phyloP scores from a whole-genome alignment of 1,140 invertebrate genomes.

The Lucilia sericata region DNA sequence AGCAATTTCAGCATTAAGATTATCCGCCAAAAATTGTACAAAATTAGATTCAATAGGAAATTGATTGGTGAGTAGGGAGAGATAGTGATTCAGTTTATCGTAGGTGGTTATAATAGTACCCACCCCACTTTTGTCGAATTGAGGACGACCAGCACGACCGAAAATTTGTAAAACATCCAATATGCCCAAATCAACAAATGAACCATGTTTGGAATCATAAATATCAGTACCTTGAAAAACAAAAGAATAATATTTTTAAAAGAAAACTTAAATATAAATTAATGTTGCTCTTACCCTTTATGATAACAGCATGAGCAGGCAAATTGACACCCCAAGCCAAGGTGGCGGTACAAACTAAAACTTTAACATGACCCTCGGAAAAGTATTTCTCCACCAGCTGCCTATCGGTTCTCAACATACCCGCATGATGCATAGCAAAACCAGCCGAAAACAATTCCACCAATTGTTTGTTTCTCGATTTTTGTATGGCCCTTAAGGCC shows the following conservation, averaged over 20 bases:
- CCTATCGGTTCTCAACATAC: constrained; percentile 71
- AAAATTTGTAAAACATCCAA: constrained; percentile 99
- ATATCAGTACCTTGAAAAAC: constrained; percentile 86
- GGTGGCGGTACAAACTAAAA: constrained; percentile 97
- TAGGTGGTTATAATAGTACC: constrained; percentile 96
- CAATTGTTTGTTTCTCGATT: constrained; percentile 82
- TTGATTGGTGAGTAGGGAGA: constrained; percentile 94
- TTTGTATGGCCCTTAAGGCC: constrained; percentile 75
- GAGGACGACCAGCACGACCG: constrained; percentile 95
- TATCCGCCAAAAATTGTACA: constrained; percentile 90
- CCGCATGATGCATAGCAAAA: constrained; percentile 97
- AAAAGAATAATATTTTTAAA: background rate
- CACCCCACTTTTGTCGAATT: constrained; percentile 91
- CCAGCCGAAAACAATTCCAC: constrained; percentile 87
- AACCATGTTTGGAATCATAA: constrained; percentile 95
- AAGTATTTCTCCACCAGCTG: constrained; percentile 92
- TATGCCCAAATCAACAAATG: constrained; percentile 95
- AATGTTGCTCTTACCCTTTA: constrained; percentile 72
- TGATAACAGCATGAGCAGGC: constrained; percentile 97
- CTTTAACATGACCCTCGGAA: constrained; percentile 88
- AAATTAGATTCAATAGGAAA: constrained; percentile 99
- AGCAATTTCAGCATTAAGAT: constrained; percentile 97
- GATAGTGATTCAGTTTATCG: constrained; percentile 93
- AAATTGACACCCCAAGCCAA: constrained; percentile 99
- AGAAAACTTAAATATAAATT: background rate